Percentiles rank a stretch among this genome's conserved stretches.
Conservation (phyloP, 2,797 vertebrate species). For the Parauchenoglanis ngamensis region DNA sequence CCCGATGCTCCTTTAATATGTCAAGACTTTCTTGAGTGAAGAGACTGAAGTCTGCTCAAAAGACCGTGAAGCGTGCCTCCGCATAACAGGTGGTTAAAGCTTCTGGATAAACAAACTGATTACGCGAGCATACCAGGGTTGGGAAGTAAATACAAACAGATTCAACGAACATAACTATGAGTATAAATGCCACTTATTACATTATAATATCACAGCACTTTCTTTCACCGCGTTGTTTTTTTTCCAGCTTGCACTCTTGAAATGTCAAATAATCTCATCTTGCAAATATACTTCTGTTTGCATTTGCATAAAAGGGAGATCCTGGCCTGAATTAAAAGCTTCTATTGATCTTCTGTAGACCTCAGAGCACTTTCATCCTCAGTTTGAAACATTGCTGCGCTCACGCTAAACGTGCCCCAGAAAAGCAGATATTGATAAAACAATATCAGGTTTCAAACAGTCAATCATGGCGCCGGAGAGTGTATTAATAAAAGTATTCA, state of each 20-base stretch:
- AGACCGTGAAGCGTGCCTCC: conserved; percentile 14
- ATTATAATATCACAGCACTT: conserved; percentile 62
- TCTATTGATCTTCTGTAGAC: conserved; percentile 62
- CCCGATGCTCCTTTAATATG: conserved; percentile 22
- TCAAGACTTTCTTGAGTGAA: conserved; percentile 36
- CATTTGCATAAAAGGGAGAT: conserved; percentile 66
- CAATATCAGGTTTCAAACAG: conserved; percentile 55
- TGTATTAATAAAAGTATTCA: conserved; percentile 55
- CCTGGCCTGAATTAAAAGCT: conserved; percentile 70
- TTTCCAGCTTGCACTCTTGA: conserved; percentile 57
- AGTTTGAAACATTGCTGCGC: conserved; percentile 14
- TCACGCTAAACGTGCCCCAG: neutral
- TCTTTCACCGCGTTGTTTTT: conserved; percentile 55
- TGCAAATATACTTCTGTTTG: conserved; percentile 58
- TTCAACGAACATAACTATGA: neutral
- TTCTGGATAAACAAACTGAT: conserved; percentile 3
- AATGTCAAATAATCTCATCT: conserved; percentile 66
- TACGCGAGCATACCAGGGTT: neutral
- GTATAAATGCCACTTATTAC: conserved; percentile 43
- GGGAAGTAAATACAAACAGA: neutral
- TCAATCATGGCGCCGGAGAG: conserved; percentile 53
- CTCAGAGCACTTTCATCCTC: conserved; percentile 48
- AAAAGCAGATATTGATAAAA: conserved; percentile 53
- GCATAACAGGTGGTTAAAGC: neutral
- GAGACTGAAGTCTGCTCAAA: conserved; percentile 30